Percentiles rank a stretch among this genome's conserved stretches.
Conservation (phyloP, 1,140 invertebrate species). For the Drosophila pseudoobscura region DNA sequence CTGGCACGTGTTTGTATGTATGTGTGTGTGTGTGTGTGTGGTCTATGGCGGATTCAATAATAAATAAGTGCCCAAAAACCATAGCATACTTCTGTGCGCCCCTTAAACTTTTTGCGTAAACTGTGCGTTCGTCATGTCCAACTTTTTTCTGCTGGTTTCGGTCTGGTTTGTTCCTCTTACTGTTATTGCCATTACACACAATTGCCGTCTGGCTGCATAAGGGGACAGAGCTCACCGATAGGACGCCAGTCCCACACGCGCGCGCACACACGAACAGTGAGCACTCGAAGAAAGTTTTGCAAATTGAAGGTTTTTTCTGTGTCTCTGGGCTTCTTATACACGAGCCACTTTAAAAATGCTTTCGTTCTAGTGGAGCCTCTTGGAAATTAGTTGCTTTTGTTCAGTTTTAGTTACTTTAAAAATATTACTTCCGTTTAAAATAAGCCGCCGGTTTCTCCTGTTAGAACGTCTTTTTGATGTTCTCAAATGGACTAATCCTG, state of each 20-base stretch:
- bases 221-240: not conserved
- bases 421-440: too few species aligned
- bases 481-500: too few species aligned
- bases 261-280: conserved; percentile 1
- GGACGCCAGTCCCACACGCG: not conserved
- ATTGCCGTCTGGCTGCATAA: conserved; percentile 25
- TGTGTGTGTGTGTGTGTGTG: conserved; percentile 24
- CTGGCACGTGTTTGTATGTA: conserved; percentile 31
- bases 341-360: too few species aligned
- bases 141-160: conserved; percentile 20
- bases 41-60: conserved; percentile 56
- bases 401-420: too few species aligned
- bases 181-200: conserved; percentile 40
- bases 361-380: too few species aligned
- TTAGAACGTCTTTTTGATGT: too few species aligned
- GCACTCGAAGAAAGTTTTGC: conserved; percentile 12
- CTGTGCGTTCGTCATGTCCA: conserved; percentile 60
- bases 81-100: conserved; percentile 68
- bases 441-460: too few species aligned
- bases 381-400: too few species aligned
- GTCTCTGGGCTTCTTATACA: not conserved
- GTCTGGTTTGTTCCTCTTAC: not conserved
- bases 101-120: conserved; percentile 73
- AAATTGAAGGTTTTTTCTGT: conserved; percentile 9
- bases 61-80: conserved; percentile 75